Conservation (phyloP, 2,113 vertebrate species). For the Phalacrocorax carbo region DNA sequence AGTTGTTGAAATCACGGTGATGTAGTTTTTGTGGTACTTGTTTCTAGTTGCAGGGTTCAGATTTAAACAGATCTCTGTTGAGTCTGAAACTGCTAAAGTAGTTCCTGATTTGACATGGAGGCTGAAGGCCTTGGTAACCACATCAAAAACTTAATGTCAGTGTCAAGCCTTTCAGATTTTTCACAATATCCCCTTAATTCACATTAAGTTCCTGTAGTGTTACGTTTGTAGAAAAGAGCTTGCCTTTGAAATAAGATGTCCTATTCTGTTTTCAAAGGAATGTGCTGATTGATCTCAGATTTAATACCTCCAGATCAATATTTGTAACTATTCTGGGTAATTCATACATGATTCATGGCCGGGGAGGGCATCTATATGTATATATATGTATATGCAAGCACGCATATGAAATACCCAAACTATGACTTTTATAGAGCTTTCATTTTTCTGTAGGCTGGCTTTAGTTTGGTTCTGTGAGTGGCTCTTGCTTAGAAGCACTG, state of each 20-base stretch:
- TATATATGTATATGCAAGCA: neutral
- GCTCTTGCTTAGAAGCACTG: neutral
- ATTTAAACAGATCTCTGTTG: neutral
- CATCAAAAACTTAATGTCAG: neutral
- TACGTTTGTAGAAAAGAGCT: neutral
- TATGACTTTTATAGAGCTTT: neutral
- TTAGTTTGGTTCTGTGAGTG: neutral
- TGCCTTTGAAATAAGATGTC: neutral
- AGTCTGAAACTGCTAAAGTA: neutral
- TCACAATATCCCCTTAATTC: neutral
- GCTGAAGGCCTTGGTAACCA: neutral
- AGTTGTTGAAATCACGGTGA: neutral
- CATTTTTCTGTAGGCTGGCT: neutral
- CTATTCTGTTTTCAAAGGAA: neutral
- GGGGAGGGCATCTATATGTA: neutral
- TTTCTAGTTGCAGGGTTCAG: neutral
- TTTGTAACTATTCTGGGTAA: neutral
- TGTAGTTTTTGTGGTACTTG: neutral
- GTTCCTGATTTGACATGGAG: neutral
- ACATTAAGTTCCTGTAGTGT: neutral
- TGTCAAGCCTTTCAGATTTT: neutral
- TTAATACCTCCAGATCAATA: neutral
- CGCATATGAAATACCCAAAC: fast-evolving
- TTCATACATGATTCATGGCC: neutral
- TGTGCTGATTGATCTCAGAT: neutral